A percentile compares a stretch with the other conserved stretches of the same genome.
These are phyloP conservation scores for Lepus townsendii DNA, from an alignment of 2,797 vertebrate genomes.

Conservation along the genomic window DNA sequence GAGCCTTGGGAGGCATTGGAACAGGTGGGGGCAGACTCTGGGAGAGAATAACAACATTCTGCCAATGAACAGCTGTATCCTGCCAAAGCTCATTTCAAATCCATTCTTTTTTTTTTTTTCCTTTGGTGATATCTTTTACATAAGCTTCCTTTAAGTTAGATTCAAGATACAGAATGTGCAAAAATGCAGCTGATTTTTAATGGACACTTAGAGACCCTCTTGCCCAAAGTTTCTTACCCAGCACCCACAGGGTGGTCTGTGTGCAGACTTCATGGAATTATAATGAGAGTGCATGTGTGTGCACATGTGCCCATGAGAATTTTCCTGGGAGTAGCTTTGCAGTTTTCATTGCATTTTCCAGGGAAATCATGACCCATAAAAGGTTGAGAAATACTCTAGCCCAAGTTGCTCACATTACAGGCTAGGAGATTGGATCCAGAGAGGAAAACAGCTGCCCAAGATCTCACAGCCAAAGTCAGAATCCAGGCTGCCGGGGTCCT, in stretches of 20 bases:
- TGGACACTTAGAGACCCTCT: background rate
- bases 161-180: background rate
- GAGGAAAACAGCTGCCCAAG: background rate
- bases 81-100: slow-evolving; percentile 16
- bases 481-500: background rate
- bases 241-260: background rate
- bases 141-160: slow-evolving; percentile 23
- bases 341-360: slow-evolving; percentile 53
- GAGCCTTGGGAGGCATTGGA: background rate
- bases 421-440: background rate
- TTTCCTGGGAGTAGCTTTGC: slow-evolving; percentile 41
- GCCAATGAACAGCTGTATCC: background rate
- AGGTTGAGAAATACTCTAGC: background rate
- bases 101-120: background rate
- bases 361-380: background rate
- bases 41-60: background rate
- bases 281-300: no score
- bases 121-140: background rate
- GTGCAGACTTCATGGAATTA: no score
- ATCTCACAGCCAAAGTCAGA: slow-evolving; percentile 20
- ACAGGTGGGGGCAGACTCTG: background rate
- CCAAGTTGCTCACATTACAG: background rate
- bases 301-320: background rate
- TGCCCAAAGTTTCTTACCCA: slow-evolving; percentile 35
- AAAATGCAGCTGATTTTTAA: background rate